phyloP scores from a whole-genome alignment of 2,888 invertebrate species.

The Periphyllus acericola region DNA sequence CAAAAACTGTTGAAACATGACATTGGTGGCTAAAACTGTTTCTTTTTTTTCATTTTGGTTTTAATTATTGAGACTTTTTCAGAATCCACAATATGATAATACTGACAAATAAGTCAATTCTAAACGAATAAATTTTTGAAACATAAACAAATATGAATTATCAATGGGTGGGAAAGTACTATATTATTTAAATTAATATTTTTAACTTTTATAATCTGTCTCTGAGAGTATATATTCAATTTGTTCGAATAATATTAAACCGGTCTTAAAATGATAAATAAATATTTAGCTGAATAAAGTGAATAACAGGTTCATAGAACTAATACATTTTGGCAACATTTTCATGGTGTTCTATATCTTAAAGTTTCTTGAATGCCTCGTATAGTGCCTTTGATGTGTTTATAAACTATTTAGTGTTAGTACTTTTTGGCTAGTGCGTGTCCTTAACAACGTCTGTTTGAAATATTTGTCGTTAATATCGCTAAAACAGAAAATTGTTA shows the following conservation, averaged over 20 bases:
- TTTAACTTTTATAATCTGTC: neutral
- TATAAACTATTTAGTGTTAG: no score
- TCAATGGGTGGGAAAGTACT: neutral
- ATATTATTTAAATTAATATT: neutral
- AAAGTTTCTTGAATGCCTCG: no score
- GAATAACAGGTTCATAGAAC: no score
- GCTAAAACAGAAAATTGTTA: no score
- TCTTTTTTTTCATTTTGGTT: neutral
- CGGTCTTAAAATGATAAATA: neutral
- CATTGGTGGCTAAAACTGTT: neutral
- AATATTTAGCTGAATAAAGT: neutral
- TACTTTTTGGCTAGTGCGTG: no score
- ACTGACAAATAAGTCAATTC: neutral
- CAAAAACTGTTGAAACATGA: neutral
- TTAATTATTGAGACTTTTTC: neutral
- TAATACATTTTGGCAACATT: no score
- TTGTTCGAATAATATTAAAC: neutral
- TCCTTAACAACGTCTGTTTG: no score
- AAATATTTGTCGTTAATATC: no score
- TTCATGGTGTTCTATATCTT: no score
- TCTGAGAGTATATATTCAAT: neutral
- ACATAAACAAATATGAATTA: neutral
- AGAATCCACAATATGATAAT: neutral
- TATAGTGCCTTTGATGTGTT: no score
- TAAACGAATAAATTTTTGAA: neutral